A percentile compares a stretch with the other conserved stretches of the same genome.
Conservation (phyloP, 2,888 invertebrate species). For the Tinea trinotella region DNA sequence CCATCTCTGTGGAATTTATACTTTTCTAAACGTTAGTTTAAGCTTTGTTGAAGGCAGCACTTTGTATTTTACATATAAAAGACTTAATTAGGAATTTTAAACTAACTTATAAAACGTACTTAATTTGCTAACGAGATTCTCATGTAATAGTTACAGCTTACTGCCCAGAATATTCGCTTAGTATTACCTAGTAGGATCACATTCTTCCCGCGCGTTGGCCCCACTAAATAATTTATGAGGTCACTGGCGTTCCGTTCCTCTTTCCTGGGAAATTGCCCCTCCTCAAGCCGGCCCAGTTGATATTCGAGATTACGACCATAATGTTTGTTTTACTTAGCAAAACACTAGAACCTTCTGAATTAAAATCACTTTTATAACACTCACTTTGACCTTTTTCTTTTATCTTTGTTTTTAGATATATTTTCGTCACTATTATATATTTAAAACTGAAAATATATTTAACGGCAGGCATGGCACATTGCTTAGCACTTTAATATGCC, state of each 20-base stretch:
- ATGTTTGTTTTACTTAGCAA: conserved; percentile 16
- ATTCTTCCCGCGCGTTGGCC: conserved; percentile 7
- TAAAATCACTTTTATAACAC: not conserved
- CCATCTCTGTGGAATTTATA: no score
- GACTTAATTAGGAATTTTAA: no score
- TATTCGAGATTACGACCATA: conserved; percentile 18
- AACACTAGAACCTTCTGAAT: not conserved
- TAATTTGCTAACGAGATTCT: conserved; percentile 4
- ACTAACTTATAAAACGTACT: not conserved
- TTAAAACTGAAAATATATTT: no score
- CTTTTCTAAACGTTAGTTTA: no score
- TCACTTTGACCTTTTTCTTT: not conserved
- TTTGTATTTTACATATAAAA: no score
- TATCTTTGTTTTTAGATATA: no score
- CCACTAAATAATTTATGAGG: conserved; percentile 20
- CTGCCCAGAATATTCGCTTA: not conserved
- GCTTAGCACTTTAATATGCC: no score
- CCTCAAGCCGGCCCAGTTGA: conserved; percentile 12
- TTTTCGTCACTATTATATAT: no score
- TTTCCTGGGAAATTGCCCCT: conserved; percentile 14
- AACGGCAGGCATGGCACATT: no score
- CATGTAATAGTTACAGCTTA: not conserved
- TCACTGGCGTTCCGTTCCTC: not conserved
- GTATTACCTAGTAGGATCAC: not conserved
- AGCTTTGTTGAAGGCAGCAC: no score